Percentiles rank a stretch among this genome's conserved stretches.
phyloP scores from a whole-genome alignment of 2,113 vertebrate genomes.

The Mustela nigripes region DNA sequence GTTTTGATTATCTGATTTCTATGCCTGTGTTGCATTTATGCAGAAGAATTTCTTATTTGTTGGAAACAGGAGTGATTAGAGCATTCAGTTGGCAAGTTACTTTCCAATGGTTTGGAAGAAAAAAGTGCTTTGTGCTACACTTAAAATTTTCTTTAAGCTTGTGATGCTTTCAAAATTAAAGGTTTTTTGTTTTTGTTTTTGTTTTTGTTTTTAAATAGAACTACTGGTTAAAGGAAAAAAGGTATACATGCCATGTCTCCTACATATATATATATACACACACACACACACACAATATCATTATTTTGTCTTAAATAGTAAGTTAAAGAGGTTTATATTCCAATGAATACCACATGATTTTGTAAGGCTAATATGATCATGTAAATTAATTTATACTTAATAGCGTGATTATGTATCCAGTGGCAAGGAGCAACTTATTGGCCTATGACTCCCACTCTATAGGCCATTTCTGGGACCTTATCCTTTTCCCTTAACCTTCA shows the following conservation, averaged over 20 bases:
- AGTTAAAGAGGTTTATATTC: background rate
- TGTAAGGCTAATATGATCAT: background rate
- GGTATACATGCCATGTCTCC: background rate
- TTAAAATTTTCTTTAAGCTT: conserved; percentile 23
- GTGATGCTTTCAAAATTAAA: conserved; percentile 17
- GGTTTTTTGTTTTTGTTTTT: no score
- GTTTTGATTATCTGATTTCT: background rate
- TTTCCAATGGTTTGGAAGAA: background rate
- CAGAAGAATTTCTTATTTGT: background rate
- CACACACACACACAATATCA: background rate
- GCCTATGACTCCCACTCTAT: background rate
- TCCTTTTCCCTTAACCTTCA: background rate
- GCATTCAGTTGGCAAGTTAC: background rate
- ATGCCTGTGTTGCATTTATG: background rate
- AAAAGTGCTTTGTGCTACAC: background rate
- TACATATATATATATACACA: background rate
- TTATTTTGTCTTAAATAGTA: background rate
- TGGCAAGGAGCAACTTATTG: background rate
- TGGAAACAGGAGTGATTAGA: background rate
- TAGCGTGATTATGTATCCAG: background rate
- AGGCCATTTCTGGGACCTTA: background rate
- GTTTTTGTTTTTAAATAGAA: background rate
- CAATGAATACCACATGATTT: background rate
- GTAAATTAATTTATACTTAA: background rate
- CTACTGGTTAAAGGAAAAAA: background rate